A percentile compares a stretch with the other conserved stretches of the same genome.
phyloP scores from a whole-genome alignment of 2,113 vertebrate species.

The Alligator mississippiensis region DNA sequence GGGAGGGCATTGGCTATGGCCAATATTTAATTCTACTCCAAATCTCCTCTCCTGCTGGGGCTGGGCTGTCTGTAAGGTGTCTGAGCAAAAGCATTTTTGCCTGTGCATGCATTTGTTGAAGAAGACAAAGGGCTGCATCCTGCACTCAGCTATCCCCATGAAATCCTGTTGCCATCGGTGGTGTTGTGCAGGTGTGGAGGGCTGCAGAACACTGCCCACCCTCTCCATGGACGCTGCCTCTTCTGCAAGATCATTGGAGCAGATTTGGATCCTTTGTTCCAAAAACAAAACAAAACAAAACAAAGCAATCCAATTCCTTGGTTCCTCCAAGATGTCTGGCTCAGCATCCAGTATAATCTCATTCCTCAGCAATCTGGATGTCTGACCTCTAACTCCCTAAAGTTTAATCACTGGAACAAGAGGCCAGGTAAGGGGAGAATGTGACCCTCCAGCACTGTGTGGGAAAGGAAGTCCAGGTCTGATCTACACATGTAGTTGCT shows the following conservation, averaged over 20 bases:
- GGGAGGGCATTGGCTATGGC: too few species aligned
- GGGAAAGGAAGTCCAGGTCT: too few species aligned
- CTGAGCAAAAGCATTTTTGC: not conserved
- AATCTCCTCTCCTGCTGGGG: not conserved
- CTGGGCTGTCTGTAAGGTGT: rapidly evolving
- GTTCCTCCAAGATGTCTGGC: not conserved
- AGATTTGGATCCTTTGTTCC: not conserved
- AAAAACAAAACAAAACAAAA: not conserved
- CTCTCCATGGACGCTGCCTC: not conserved
- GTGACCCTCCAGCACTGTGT: too few species aligned
- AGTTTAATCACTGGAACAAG: not conserved
- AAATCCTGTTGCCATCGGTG: not conserved
- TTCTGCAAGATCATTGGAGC: too few species aligned
- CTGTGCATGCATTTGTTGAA: too few species aligned
- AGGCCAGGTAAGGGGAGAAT: not conserved
- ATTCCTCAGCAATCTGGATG: not conserved
- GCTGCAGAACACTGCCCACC: rapidly evolving
- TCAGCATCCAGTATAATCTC: not conserved
- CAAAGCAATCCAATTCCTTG: not conserved
- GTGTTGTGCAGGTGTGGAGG: not conserved
- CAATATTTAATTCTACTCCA: too few species aligned
- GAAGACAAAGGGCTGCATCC: not conserved
- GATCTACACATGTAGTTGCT: too few species aligned
- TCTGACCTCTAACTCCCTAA: not conserved
- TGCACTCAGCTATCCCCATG: not conserved